These are phyloP conservation scores for Drosophila picticornis DNA, from an alignment of 2,888 invertebrate genomes.

Conservation along the genomic window DNA sequence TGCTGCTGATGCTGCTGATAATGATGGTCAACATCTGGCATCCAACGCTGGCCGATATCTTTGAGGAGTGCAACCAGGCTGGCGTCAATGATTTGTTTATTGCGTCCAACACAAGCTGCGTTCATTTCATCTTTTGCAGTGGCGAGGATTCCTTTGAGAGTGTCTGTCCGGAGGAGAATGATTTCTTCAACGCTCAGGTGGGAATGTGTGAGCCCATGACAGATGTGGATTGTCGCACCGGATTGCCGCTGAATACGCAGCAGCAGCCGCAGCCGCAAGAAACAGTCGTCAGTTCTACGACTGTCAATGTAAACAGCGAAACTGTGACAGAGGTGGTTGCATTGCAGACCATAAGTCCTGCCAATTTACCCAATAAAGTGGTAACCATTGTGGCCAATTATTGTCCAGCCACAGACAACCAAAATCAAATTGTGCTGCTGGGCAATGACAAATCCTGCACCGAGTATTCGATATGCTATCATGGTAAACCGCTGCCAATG, in stretches of 20 bases:
- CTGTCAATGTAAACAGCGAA: not conserved
- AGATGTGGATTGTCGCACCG: conserved; percentile 64
- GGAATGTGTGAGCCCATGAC: conserved; percentile 69
- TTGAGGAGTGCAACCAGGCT: conserved; percentile 51
- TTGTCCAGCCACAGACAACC: conserved; percentile 74
- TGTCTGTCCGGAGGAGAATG: conserved; percentile 70
- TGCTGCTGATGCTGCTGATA: not conserved
- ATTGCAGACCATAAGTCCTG: not conserved
- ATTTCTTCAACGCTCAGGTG: conserved; percentile 61
- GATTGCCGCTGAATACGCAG: conserved; percentile 10
- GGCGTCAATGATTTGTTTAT: conserved; percentile 47
- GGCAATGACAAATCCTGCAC: conserved; percentile 75
- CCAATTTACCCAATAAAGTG: not conserved
- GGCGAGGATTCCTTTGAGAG: conserved; percentile 79
- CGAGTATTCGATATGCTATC: conserved; percentile 81
- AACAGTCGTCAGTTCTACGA: not conserved
- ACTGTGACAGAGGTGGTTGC: not conserved
- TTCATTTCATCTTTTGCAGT: conserved; percentile 75
- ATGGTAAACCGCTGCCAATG: conserved; percentile 71
- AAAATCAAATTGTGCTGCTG: conserved; percentile 67
- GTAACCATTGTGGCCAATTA: conserved; percentile 35
- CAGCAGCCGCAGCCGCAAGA: not conserved
- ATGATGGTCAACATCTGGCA: conserved; percentile 20
- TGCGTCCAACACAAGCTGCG: conserved; percentile 67
- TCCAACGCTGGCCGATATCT: conserved; percentile 43